Percentiles rank a stretch among this genome's conserved stretches.
These are phyloP conservation scores for Echinarachnius parma DNA, from an alignment of 53 echinoderm and acorn worm genomes.

Conservation along the genomic window DNA sequence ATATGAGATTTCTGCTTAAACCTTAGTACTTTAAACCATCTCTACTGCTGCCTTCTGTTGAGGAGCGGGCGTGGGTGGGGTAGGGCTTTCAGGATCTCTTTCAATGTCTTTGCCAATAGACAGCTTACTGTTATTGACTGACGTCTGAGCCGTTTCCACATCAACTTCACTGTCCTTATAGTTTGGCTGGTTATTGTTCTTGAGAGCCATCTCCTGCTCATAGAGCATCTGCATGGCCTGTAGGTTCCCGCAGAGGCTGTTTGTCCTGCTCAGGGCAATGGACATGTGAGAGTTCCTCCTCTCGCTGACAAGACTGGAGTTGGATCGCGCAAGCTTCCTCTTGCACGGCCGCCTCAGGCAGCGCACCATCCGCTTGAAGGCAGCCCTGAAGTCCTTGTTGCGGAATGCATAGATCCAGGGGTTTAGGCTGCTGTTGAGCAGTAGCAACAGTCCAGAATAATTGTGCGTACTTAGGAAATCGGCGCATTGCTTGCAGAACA, in stretches of 20 bases:
- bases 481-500: conserved; percentile 57
- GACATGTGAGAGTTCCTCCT: conserved; percentile 67
- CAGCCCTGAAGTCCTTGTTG: conserved; percentile 92
- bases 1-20: too few species aligned
- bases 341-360: conserved; percentile 43
- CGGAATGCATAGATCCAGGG: conserved; percentile 88
- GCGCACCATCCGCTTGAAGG: conserved; percentile 61
- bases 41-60: neutral
- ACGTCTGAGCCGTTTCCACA: conserved; percentile 16
- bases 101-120: conserved; percentile 5
- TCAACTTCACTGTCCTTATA: conserved; percentile 31
- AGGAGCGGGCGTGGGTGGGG: neutral
- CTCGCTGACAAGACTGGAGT: conserved; percentile 22
- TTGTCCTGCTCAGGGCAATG: conserved; percentile 82
- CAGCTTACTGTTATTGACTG: conserved; percentile 25
- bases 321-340: conserved; percentile 29
- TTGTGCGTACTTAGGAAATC: conserved; percentile 36
- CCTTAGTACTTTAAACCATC: too few species aligned
- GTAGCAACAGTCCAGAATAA: conserved; percentile 66
- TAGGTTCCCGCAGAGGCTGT: conserved; percentile 80
- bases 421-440: conserved; percentile 70
- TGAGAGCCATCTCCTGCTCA: conserved; percentile 54
- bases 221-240: conserved; percentile 80
- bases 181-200: conserved; percentile 44
- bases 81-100: neutral